Percentiles rank a stretch among this genome's conserved stretches.
phyloP scores from a whole-genome alignment of 2,888 invertebrate species.

The Heliconius ethilla region DNA sequence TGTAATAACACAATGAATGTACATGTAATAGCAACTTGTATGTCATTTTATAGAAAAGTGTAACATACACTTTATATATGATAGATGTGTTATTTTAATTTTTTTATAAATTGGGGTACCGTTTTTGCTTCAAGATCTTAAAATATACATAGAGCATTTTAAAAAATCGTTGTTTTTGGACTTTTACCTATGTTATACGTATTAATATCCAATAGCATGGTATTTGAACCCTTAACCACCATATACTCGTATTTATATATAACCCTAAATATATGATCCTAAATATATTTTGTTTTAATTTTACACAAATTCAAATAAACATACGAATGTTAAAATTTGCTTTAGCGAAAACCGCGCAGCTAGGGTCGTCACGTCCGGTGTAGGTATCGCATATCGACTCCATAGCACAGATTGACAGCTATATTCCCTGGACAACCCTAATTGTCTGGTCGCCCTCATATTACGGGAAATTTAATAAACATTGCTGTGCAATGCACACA shows the following conservation, averaged over 20 bases:
- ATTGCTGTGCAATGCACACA: constrained; percentile 57
- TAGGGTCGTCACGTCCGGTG: constrained; percentile 51
- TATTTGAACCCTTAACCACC: not conserved
- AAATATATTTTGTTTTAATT: not conserved
- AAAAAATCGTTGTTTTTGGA: too few relatives aligned
- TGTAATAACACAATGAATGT: too few relatives aligned
- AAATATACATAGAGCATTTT: too few relatives aligned
- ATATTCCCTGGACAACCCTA: constrained; percentile 69
- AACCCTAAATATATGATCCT: not conserved
- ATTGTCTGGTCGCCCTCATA: constrained; percentile 63
- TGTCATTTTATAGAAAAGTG: too few relatives aligned
- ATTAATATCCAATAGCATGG: not conserved
- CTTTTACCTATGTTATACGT: not conserved
- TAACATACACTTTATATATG: too few relatives aligned
- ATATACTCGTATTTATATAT: not conserved
- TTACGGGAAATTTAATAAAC: constrained; percentile 74
- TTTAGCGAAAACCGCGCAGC: constrained; percentile 25
- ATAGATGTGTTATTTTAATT: too few relatives aligned
- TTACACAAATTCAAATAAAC: constrained; percentile 23
- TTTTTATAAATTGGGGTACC: too few relatives aligned
- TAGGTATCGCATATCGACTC: constrained; percentile 58
- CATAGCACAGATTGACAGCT: constrained; percentile 68
- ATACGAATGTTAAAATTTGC: constrained; percentile 1
- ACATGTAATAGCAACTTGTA: too few relatives aligned
- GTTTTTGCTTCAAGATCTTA: too few relatives aligned